These are phyloP conservation scores for Araneus ventricosus DNA, from an alignment of 1,140 invertebrate genomes.

Conservation along the genomic window DNA sequence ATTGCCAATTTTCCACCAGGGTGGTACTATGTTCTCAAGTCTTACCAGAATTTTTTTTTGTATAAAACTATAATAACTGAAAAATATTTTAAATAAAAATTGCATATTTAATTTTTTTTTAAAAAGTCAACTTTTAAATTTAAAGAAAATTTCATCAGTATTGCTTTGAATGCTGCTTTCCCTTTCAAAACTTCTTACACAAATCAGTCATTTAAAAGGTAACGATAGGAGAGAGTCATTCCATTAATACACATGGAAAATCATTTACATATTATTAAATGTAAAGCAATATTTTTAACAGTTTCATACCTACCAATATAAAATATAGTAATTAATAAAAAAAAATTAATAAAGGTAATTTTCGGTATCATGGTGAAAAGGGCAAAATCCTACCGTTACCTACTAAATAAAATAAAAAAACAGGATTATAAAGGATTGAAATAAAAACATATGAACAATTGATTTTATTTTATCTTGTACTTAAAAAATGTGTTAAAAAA, in stretches of 20 bases:
- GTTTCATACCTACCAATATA: background rate
- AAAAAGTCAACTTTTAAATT: no score
- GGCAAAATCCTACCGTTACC: conserved; percentile 7
- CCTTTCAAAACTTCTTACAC: background rate
- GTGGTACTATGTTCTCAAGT: no score
- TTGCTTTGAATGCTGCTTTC: conserved; percentile 3
- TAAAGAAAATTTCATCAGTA: background rate
- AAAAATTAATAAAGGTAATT: background rate
- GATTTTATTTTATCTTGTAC: background rate
- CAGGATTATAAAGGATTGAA: conserved; percentile 61
- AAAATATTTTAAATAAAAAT: no score
- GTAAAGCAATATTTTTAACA: background rate
- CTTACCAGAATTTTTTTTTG: no score
- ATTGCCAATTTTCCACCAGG: no score
- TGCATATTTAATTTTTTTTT: no score
- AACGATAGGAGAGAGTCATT: conserved; percentile 7
- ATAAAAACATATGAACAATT: background rate
- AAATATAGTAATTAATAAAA: background rate
- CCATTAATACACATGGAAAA: background rate
- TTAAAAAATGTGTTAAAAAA: background rate
- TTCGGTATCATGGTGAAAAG: background rate
- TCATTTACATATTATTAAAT: background rate
- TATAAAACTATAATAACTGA: no score
- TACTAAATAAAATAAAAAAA: conserved; percentile 36
- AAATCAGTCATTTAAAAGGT: conserved; percentile 31